phyloP scores from a whole-genome alignment of 2,113 vertebrate genomes.

The Chelonoidis abingdonii region DNA sequence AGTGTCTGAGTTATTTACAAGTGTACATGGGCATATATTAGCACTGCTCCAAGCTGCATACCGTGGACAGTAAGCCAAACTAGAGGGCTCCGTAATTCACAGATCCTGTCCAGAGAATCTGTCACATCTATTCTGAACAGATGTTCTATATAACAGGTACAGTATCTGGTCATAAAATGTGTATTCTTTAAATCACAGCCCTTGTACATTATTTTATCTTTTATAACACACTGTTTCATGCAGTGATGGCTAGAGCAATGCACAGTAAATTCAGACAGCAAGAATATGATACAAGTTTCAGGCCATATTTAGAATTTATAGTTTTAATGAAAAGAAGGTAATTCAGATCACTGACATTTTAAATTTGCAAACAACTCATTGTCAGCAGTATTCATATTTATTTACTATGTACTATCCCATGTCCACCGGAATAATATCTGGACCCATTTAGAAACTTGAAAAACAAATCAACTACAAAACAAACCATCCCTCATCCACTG shows the following conservation, averaged over 20 bases:
- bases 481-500: background rate
- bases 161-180: conserved; percentile 39
- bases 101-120: conserved; percentile 2
- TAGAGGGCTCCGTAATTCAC: conserved; percentile 49
- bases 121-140: conserved; percentile 44
- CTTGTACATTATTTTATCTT: conserved; percentile 34
- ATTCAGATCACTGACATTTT: conserved; percentile 19
- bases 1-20: conserved; percentile 40
- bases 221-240: conserved; percentile 29
- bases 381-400: background rate
- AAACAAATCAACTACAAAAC: background rate
- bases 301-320: background rate
- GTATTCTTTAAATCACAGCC: conserved; percentile 22
- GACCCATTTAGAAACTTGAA: background rate
- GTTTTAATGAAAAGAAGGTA: conserved; percentile 36
- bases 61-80: background rate
- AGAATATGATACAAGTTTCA: background rate
- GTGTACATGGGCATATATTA: background rate
- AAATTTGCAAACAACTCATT: background rate
- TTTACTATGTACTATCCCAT: background rate
- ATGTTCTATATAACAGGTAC: conserved; percentile 15
- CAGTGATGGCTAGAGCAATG: background rate
- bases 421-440: background rate
- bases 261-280: conserved; percentile 36
- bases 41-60: background rate